Evolutionary conservation across 1,140 invertebrate species (phyloP), one percentile per base, ranked within the genome.

Genomic region (Bombus cullumanus): DNA sequence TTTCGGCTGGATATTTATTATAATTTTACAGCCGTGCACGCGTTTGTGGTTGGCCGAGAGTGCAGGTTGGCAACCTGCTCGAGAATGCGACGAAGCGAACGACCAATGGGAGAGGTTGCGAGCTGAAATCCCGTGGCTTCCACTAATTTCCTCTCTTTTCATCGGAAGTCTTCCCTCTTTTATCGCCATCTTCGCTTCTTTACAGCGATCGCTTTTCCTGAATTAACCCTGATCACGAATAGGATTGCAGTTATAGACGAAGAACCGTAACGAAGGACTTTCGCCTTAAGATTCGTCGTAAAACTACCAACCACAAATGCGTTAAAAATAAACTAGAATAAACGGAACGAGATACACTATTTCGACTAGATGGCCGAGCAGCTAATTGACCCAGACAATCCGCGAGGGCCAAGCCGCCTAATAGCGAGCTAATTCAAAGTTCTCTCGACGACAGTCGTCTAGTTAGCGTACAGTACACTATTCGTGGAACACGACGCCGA

Each of bases 381-480:
- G 28, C 28, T 83, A 83, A 83, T 86, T n/a, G 69, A 12, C 22
- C 6, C 31, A 28, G 41, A 37, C 13, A 34, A 34, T 37, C 41
- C 57, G 2, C 3, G 15, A 28, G 41, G 47, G 5, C 25, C 28
- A 13, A 15, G 2, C 28, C 43, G 62, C 47, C 59, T 90, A 83
- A 90, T 90, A 78, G 83, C 57, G 66, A 57, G 39, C 62, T 84
- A 88, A 86, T 90, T 86, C 86, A 73, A 90, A 90, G 77, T 86
- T 88, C 86, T 86, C 82, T 82, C 69, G 66, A 22, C 71, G 76
- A 34, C n/a, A 66, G 64, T 72, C 43, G 66, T 47, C 86, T 90
- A 64, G 80, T 90, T 90, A 90, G 57, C 83, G 88, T 90, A 78
- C 34, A 72, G 69, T 39, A 34, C 62, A 64, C 39, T 57, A 78